Conservation (phyloP, 2,888 invertebrate species). For the Agonum fuliginosum region DNA sequence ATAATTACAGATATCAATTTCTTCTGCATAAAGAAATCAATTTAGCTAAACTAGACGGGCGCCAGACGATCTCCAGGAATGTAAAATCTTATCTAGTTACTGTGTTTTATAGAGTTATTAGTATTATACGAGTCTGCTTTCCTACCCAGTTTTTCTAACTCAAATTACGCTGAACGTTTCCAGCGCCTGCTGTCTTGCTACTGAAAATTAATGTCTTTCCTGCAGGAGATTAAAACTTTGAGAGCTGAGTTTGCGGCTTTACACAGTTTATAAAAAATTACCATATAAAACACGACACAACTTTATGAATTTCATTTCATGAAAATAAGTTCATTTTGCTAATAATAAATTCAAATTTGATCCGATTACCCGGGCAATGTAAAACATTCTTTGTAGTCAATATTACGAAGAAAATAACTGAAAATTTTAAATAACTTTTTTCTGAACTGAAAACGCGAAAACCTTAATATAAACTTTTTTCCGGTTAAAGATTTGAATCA, state of each 20-base stretch:
- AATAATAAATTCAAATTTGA: constrained; percentile 25
- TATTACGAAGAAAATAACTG: too few relatives aligned
- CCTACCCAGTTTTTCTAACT: constrained; percentile 21
- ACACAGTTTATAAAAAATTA: constrained; percentile 16
- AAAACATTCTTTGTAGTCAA: too few relatives aligned
- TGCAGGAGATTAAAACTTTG: constrained; percentile 25
- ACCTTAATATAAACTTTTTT: too few relatives aligned
- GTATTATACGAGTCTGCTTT: not conserved
- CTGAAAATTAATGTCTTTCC: constrained; percentile 11
- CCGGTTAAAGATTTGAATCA: too few relatives aligned
- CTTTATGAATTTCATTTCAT: constrained; percentile 20
- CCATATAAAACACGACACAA: constrained; percentile 3
- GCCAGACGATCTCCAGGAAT: constrained; percentile 12
- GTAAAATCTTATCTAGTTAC: constrained; percentile 37
- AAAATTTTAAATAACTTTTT: too few relatives aligned
- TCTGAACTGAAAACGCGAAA: too few relatives aligned
- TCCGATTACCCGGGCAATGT: too few relatives aligned
- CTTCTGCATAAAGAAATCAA: not conserved
- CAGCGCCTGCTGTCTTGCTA: not conserved
- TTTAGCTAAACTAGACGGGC: not conserved
- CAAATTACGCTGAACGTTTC: not conserved
- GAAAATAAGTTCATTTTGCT: constrained; percentile 6
- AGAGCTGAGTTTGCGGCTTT: constrained; percentile 19
- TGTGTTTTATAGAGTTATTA: constrained; percentile 19
- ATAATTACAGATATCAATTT: constrained; percentile 1